Percentiles rank a stretch among this genome's conserved stretches.
phyloP scores from a whole-genome alignment of 2,797 vertebrate species.

The Centropyge bicolor region DNA sequence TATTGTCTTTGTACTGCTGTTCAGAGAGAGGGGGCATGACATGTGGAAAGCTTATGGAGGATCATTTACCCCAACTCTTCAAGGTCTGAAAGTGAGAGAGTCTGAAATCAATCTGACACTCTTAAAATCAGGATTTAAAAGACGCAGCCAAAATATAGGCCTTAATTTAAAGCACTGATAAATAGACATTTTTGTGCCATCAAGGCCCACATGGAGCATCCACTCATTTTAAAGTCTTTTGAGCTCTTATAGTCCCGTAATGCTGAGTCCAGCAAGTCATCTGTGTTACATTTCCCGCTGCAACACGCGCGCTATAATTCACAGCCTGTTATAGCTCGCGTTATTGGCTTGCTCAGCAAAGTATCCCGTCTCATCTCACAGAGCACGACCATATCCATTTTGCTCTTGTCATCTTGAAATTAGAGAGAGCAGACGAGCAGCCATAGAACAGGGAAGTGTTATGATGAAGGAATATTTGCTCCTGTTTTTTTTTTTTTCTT shows the following conservation, averaged over 20 bases:
- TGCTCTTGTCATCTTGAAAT: slow-evolving; percentile 31
- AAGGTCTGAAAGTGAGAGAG: not conserved
- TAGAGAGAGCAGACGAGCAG: slow-evolving; percentile 6
- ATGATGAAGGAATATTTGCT: not conserved
- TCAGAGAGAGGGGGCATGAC: not conserved
- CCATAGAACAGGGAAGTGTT: slow-evolving; percentile 9
- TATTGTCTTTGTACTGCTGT: too few relatives aligned
- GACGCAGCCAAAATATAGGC: not conserved
- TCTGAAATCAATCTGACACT: not conserved
- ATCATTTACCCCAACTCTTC: not conserved
- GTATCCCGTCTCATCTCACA: slow-evolving; percentile 25
- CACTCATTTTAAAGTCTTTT: not conserved
- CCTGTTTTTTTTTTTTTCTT: not conserved
- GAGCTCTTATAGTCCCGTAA: slow-evolving; percentile 2
- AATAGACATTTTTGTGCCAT: not conserved
- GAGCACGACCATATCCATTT: slow-evolving; percentile 8
- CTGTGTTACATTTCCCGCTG: slow-evolving; percentile 20
- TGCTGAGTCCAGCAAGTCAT: slow-evolving; percentile 17
- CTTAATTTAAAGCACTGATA: too few relatives aligned
- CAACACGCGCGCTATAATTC: slow-evolving; percentile 21
- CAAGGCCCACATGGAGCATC: not conserved
- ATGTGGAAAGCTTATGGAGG: not conserved
- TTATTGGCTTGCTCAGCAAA: slow-evolving; percentile 39
- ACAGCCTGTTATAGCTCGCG: not conserved
- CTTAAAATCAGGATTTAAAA: not conserved